Base-by-base conservation (phyloP, 2,888 invertebrate genomes). In the Dastarcus helophoroides region DNA sequence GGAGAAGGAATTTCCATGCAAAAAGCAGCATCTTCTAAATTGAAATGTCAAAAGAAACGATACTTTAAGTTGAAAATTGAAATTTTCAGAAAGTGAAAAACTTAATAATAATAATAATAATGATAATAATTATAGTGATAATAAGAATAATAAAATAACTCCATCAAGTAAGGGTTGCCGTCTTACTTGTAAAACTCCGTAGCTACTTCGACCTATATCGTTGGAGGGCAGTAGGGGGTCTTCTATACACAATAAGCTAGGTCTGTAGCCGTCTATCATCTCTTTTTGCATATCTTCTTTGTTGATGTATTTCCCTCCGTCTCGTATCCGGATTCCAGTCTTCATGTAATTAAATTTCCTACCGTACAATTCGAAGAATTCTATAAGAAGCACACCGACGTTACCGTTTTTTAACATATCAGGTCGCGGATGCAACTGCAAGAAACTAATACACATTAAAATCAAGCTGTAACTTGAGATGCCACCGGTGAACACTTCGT, bases 401-500 rank as follows among this genome's bases (percentile, higher is more conserved):
- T 97, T 97, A 26, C 28, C 37, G 17, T 38, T 41, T 2, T 65
- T 56, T 22, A 72, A 71, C 29, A 79, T 71, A 58, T 88, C 82
- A 40, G 79, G 78, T 41, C 90, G 70, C 36, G 88, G 89, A 68
- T 94, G 93, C 56, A 90, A 67, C 70, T 90, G 77, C 43, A 98
- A 73, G 67, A 97, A 98, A 69, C 91, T 93, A 64, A 97, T 90
- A 60, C 91, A 89, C 85, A 99, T 90, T 45, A 98, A 78, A 61
- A 97, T 95, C 48, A 98, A 76, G 56, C 94, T 91, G 69, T 99
- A 98, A 38, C 95, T 97, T 47, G 94, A 93, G 63, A 99, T 94
- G 60, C 98, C 98, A 42, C 98, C 95, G 41, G 94, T 95, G 69
- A 95, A 99, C 53, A 98, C 97, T 73, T 98, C 97, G 67, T 98